Conservation (phyloP, 2,113 vertebrate species). For the Malaclemys terrapin region DNA sequence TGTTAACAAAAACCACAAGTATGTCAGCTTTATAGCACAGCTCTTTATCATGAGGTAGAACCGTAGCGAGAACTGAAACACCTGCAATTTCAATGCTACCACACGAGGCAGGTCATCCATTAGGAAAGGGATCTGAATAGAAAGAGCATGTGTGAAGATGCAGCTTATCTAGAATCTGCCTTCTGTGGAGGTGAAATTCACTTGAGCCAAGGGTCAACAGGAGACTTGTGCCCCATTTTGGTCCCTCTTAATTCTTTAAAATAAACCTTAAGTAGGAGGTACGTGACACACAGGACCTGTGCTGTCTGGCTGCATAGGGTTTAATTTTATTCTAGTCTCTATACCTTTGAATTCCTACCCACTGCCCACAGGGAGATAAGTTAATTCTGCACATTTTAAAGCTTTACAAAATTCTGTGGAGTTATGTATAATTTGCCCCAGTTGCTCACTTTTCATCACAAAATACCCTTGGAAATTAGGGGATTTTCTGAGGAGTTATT, state of each 20-base stretch:
- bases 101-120: background rate
- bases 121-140: background rate
- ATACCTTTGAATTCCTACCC: background rate
- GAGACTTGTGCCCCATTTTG: background rate
- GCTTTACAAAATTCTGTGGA: rapidly evolving
- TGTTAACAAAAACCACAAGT: background rate
- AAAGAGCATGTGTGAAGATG: background rate
- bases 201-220: background rate
- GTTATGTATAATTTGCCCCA: background rate
- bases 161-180: background rate
- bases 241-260: background rate
- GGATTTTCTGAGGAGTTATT: background rate
- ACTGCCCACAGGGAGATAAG: background rate
- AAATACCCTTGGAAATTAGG: background rate
- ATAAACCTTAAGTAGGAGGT: background rate
- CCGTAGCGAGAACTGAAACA: background rate
- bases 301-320: background rate
- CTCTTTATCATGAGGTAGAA: background rate
- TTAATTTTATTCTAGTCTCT: background rate
- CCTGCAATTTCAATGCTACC: background rate
- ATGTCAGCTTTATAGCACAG: background rate
- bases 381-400: background rate
- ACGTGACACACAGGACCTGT: background rate
- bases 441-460: background rate
- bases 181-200: background rate